Base-by-base conservation (phyloP, 2,797 vertebrate genomes). In the Toxotes lorentzi region DNA sequence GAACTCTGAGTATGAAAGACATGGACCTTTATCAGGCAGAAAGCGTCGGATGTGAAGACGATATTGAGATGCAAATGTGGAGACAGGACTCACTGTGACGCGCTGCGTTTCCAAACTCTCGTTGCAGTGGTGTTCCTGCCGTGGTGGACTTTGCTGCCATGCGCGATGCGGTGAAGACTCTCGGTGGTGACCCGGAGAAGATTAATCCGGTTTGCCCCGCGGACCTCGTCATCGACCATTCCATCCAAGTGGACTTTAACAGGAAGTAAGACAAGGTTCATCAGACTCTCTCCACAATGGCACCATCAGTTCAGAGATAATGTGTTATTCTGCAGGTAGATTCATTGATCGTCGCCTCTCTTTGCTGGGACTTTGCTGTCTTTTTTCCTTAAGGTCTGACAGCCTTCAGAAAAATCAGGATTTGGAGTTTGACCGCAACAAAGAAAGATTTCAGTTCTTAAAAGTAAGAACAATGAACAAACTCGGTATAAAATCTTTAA, bases 141-240 rank as follows among this genome's bases (percentile, higher is more conserved):
- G 97, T 99, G 81, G 98, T 99, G 81, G 98, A 99, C 92, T 99
- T 99, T 70, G 98, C 98, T 9, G 98, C 97, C 0, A 99, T 99
- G 98, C 96, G 98, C 7, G 97, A 99, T 43, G 97, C 97, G 3
- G 96, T 99, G 84, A 97, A 95, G 88, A 95, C 94, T 27, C 93
- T 99, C 3, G 97, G 96, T 0, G 97, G 97, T 0, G 94, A 99
- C 87, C 98, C 98, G 7, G 97, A 98, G 92, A 98, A 96, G 90
- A 98, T 99, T 74, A 99, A 99, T 83, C 98, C 98, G 0, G 86
- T 98, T 19, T 99, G 98, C 82, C 98, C 98, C 1, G 97, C 95
- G 10, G 98, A 99, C 85, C 96, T 99, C 0, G 97, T 99, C 82
- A 99, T 99, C 41, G 98, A 99, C 90, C 98, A 99, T 85, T 99